Conservation (phyloP, 2,113 vertebrate species). For the Spea multiplicata region DNA sequence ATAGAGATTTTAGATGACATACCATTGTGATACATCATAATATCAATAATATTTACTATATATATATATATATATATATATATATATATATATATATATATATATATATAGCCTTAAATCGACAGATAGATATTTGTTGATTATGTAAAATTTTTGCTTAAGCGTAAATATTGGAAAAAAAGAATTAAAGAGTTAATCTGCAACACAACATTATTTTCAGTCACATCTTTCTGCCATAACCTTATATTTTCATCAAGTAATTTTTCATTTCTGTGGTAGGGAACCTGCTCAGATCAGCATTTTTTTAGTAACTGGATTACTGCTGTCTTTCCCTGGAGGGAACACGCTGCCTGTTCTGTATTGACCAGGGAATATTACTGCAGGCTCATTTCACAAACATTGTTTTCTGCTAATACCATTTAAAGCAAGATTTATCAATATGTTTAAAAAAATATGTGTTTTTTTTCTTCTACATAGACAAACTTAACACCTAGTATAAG, state of each 20-base stretch:
- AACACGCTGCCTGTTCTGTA: slow-evolving; percentile 42
- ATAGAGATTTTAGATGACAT: too few relatives aligned
- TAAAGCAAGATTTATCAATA: slow-evolving; percentile 42
- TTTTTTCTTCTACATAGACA: neutral
- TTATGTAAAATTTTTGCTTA: too few relatives aligned
- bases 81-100: too few relatives aligned
- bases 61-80: too few relatives aligned
- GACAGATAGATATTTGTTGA: too few relatives aligned
- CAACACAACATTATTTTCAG: slow-evolving; percentile 35
- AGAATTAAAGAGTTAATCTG: slow-evolving; percentile 23
- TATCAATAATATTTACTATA: too few relatives aligned
- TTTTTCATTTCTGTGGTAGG: slow-evolving; percentile 46
- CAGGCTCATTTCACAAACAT: slow-evolving; percentile 47
- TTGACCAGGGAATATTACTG: slow-evolving; percentile 47
- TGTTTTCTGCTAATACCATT: slow-evolving; percentile 47
- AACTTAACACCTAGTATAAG: neutral
- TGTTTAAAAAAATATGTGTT: slow-evolving; percentile 20
- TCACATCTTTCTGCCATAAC: slow-evolving; percentile 44
- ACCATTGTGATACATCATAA: too few relatives aligned
- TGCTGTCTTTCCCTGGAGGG: slow-evolving; percentile 39
- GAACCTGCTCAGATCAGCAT: slow-evolving; percentile 42
- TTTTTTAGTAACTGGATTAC: slow-evolving; percentile 48
- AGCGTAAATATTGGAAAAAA: too few relatives aligned
- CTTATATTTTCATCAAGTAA: slow-evolving; percentile 47
- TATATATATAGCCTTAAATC: too few relatives aligned